phyloP scores from a whole-genome alignment of 92 coral and sea anemone genomes.

The Zoanthus sansibaricus region DNA sequence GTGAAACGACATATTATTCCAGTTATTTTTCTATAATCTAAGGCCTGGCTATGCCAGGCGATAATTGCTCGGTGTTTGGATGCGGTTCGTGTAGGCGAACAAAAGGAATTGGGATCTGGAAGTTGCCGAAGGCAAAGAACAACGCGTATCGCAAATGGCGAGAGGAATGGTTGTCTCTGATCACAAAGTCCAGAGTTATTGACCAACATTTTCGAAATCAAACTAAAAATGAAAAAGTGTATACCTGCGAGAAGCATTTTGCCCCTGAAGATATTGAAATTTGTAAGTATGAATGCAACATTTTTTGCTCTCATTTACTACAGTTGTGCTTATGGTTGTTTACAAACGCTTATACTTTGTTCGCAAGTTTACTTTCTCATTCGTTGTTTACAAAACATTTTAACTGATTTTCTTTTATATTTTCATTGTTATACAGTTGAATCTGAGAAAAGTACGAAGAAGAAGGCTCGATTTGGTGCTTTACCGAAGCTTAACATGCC shows the following conservation, averaged over 20 bases:
- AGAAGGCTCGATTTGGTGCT: not conserved
- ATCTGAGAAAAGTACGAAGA: conserved; percentile 15
- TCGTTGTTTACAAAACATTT: conserved; percentile 4
- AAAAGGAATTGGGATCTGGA: conserved; percentile 32
- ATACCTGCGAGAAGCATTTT: conserved; percentile 50
- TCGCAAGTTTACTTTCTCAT: conserved; percentile 4
- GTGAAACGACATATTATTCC: not conserved
- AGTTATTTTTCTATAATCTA: conserved; percentile 3
- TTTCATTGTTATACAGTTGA: conserved; percentile 8
- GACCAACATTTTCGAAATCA: conserved; percentile 47
- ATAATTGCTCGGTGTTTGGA: conserved; percentile 30
- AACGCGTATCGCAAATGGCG: conserved; percentile 12
- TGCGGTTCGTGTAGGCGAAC: conserved; percentile 37
- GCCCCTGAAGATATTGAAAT: conserved; percentile 19
- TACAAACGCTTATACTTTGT: not conserved
- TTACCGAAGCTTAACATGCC: conserved; percentile 14
- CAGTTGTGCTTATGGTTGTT: not conserved
- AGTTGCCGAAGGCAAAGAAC: conserved; percentile 37
- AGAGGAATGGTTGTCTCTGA: conserved; percentile 23
- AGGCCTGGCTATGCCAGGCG: conserved; percentile 38
- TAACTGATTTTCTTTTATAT: not conserved
- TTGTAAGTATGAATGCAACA: not conserved
- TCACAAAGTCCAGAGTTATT: conserved; percentile 39
- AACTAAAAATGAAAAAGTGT: conserved; percentile 15
- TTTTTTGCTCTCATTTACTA: not conserved